Evolutionary conservation across 30 jellyfish, hydroid and myxozoan species (phyloP), one percentile per base, ranked within the genome.

Genomic region (Sanderia malayensis): DNA sequence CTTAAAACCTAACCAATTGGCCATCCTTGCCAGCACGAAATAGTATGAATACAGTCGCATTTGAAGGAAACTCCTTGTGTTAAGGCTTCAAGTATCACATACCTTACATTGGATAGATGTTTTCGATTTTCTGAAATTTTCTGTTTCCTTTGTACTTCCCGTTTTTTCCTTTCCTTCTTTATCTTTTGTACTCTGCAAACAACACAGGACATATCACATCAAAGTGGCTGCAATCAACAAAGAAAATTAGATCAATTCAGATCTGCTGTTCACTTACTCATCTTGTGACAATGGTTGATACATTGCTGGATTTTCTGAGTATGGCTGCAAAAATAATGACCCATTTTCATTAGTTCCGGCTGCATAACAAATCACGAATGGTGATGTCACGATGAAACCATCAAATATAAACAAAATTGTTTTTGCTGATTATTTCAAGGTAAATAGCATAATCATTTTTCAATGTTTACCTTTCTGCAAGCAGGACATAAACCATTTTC

Each of bases 401-500:
- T n/a, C n/a, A n/a, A n/a, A n/a, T n/a, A n/a, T n/a, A n/a, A n/a
- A n/a, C n/a, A n/a, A n/a, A n/a, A n/a, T n/a, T n/a, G n/a, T n/a
- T n/a, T n/a, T n/a, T n/a, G n/a, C n/a, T n/a, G n/a, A n/a, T n/a
- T n/a, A n/a, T n/a, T n/a, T n/a, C n/a, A n/a, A n/a, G n/a, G n/a
- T n/a, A n/a, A n/a, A n/a, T n/a, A n/a, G n/a, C n/a, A n/a, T 55
- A 55, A 7, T 4, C 19, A 25, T 18, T 44, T 13, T 34, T 17
- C 27, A 22, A 46, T 13, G 28, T 73, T 0, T 58, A 88, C 97
- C 87, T 81, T 88, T 57, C 97, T 76, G 62, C 97, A 88, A 15
- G 97, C 97, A 11, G 97, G 97, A 67, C 97, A 88, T 57, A 88
- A 66, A 1, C 97, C 97, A 88, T 88, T 88, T 76, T 83, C 97